A percentile compares a stretch with the other conserved stretches of the same genome.
These are phyloP conservation scores for Drosophila littoralis DNA, from an alignment of 1,140 invertebrate genomes.

Conservation along the genomic window DNA sequence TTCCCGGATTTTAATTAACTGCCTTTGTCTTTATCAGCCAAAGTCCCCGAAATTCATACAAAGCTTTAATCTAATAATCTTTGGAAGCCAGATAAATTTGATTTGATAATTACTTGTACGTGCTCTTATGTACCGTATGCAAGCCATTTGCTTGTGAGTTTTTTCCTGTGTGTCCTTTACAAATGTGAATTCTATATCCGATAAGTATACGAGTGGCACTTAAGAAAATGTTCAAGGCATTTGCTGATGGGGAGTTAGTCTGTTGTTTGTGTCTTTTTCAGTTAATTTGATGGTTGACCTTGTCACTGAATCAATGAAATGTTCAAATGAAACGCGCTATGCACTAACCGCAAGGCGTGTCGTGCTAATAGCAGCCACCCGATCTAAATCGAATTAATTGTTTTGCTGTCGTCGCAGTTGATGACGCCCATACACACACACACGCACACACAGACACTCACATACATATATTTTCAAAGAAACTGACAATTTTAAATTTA, in stretches of 20 bases:
- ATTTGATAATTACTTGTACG: no score
- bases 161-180: no score
- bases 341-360: constrained; percentile 41
- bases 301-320: constrained; percentile 58
- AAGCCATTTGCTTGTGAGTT: no score
- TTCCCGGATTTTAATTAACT: no score
- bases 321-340: constrained; percentile 35
- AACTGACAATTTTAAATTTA: constrained; percentile 74
- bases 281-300: constrained; percentile 58
- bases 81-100: no score
- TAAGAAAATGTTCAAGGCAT: background rate
- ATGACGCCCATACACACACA: constrained; percentile 39
- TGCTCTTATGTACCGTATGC: no score
- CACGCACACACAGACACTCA: background rate
- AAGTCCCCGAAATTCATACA: no score
- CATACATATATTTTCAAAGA: constrained; percentile 14
- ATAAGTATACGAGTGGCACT: background rate
- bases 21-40: no score
- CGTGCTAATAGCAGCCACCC: constrained; percentile 33
- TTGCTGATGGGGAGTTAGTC: background rate
- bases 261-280: constrained; percentile 53
- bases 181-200: no score
- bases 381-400: constrained; percentile 80
- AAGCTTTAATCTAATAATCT: no score
- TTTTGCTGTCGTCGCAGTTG: constrained; percentile 50